phyloP scores from a whole-genome alignment of 2,888 invertebrate species.

The Drosophila tripunctata region DNA sequence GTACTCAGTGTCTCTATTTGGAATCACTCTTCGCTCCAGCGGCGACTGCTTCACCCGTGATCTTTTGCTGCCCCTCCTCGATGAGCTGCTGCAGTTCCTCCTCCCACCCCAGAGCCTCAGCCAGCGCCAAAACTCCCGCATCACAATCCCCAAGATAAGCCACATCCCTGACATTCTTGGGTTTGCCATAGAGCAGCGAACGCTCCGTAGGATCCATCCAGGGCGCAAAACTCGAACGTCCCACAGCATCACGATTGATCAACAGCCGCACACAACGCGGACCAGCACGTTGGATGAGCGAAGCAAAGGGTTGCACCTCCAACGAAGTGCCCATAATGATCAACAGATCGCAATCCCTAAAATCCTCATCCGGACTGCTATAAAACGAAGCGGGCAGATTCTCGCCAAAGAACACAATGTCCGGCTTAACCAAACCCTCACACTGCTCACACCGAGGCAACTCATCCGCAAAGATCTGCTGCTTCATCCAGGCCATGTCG shows the following conservation, averaged over 20 bases:
- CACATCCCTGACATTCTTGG: slow-evolving; percentile 89
- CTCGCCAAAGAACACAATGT: slow-evolving; percentile 98
- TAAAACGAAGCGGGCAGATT: slow-evolving; percentile 92
- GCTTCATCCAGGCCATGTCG: slow-evolving; percentile 93
- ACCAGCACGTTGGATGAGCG: slow-evolving; percentile 91
- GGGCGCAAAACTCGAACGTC: slow-evolving; percentile 82
- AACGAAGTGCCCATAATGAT: slow-evolving; percentile 98
- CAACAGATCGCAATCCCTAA: slow-evolving; percentile 93
- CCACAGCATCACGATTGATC: slow-evolving; percentile 93
- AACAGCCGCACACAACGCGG: slow-evolving; percentile 91
- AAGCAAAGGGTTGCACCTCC: slow-evolving; percentile 97
- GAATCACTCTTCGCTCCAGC: background rate
- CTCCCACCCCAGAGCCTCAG: slow-evolving; percentile 91
- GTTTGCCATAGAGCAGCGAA: slow-evolving; percentile 89
- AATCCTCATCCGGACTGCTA: slow-evolving; percentile 88
- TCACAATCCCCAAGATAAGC: slow-evolving; percentile 93
- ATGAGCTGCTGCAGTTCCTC: slow-evolving; percentile 87
- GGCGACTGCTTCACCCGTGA: background rate
- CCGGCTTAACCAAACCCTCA: slow-evolving; percentile 94
- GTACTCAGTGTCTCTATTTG: background rate
- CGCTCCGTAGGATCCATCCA: slow-evolving; percentile 83
- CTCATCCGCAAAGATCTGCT: slow-evolving; percentile 89
- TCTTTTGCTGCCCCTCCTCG: slow-evolving; percentile 85
- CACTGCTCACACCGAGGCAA: slow-evolving; percentile 92
- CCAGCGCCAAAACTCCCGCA: slow-evolving; percentile 89